Base-by-base conservation (phyloP, 1,140 invertebrate species). In the Drosophila kepulauana region DNA sequence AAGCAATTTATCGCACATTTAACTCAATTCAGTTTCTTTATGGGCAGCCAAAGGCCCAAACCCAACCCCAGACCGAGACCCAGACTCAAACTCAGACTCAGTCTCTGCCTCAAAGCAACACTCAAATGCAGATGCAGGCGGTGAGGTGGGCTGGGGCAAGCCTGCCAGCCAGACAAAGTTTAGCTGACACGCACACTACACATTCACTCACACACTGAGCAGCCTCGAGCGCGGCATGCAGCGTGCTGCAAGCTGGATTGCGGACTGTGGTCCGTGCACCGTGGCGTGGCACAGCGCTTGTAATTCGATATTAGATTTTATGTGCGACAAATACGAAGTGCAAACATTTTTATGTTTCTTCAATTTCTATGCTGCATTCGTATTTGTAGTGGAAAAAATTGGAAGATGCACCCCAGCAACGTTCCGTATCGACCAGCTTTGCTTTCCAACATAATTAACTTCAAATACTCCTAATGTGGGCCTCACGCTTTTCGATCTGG, bases 1-100 rank as follows among this genome's bases (percentile, higher is more conserved):
- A 91, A 91, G 88, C 88, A 91, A 91, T 91, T 91, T 91, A 91
- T 85, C 88, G 84, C 88, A 76, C 81, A 91, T 91, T 91, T 91
- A 88, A 86, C 89, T 85, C 84, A 87, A 87, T 87, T 87, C 84
- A 89, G 84, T 87, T 87, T 87, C 80, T 87, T 88, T 87, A 87
- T 78, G 84, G 78, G 63, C 78, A 70, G 65, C 45, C 65, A 46
- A 56, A 71, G 68, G 4, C 28, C 59, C 46, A 41, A 41, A 20
- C 43, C 33, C 52, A 56, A 28, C 13, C 52, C 3, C 49, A 52
- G 11, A 28, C 25, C 25, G 3, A 30, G 11, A 13, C 51, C 28
- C 7, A 35, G 7, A 16, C 16, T 15, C 13, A 48, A 3, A 48
- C 6, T 7, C 6, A 15, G 46, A 48, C 6, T 7, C 7, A 16